Percentiles rank a stretch among this genome's conserved stretches.
phyloP scores from a whole-genome alignment of 2,888 invertebrate genomes.

The Geophilus truncorum region DNA sequence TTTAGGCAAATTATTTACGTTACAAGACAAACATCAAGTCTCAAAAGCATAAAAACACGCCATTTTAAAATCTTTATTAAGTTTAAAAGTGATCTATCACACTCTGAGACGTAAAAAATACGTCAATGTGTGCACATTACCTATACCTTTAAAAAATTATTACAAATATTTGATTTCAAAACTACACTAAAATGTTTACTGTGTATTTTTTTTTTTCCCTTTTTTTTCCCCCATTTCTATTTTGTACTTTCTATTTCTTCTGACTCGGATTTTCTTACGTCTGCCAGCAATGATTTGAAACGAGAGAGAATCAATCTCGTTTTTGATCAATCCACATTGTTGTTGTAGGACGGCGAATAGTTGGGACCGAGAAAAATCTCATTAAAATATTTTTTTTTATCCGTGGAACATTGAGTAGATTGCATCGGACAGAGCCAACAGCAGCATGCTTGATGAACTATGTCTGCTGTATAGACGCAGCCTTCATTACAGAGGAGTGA shows the following conservation, averaged over 20 bases:
- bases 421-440: constrained; percentile 17
- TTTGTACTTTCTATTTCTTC: neutral
- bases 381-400: constrained; percentile 8
- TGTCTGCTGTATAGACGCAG: neutral
- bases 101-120: too few relatives aligned
- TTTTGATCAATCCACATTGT: neutral
- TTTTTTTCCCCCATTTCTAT: neutral
- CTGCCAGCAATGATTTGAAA: neutral
- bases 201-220: neutral
- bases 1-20: too few relatives aligned
- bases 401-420: neutral
- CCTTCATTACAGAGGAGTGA: constrained; percentile 16
- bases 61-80: too few relatives aligned
- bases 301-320: neutral
- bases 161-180: too few relatives aligned
- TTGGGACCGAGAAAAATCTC: neutral
- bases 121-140: too few relatives aligned
- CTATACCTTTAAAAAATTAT: too few relatives aligned
- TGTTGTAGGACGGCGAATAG: neutral
- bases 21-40: too few relatives aligned
- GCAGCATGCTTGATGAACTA: constrained; percentile 12
- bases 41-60: too few relatives aligned
- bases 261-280: neutral
- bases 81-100: too few relatives aligned
- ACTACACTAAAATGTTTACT: too few relatives aligned